Base-by-base conservation (phyloP, 2,797 vertebrate species). In the Hoplostethus mediterraneus region DNA sequence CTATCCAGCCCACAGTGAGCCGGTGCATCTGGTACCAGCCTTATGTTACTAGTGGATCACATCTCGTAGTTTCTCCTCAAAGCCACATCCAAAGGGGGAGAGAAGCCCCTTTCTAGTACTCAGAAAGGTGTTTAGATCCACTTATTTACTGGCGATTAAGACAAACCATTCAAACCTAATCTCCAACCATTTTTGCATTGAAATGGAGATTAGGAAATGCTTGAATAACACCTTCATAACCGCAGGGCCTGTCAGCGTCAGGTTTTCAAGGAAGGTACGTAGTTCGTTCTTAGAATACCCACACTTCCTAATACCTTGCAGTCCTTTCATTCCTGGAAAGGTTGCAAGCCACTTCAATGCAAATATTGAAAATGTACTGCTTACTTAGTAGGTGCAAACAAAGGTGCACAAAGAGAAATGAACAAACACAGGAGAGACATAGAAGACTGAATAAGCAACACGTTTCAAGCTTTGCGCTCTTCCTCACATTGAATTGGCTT, bases 1-100 rank as follows among this genome's bases (percentile, higher is more conserved):
- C 31, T 30, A 11, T 79, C 73, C 85, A 86, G 56, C 52, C 68
- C 67, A 60, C 67, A 67, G 67, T 77, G 72, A 62, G 59, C 54
- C 51, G 25, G 40, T 53, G 57, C 73, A 59, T 83, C 64, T 81
- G 56, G 74, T 73, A 75, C 71, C 67, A 73, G 81, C 83, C 75
- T 65, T 73, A 80, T 77, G 84, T 69, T 77, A 54, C 62, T 44
- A 70, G 63, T 56, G 63, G 54, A 73, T 82, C 67, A 81, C 61
- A 70, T 86, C 60, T 83, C 52, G 77, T 6, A 38, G 73, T 75
- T 74, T 54, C 30, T 70, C 58, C 51, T 58, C 76, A 65, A 76
- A 80, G 55, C 54, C 48, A 14, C 53, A 67, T 75, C 62, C 59
- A 71, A 21, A 47, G 53, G 66, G 83, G 71, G 64, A 72, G 8